Base-by-base conservation (phyloP, 2,113 vertebrate genomes). In the Andinoacara biseriatus region DNA sequence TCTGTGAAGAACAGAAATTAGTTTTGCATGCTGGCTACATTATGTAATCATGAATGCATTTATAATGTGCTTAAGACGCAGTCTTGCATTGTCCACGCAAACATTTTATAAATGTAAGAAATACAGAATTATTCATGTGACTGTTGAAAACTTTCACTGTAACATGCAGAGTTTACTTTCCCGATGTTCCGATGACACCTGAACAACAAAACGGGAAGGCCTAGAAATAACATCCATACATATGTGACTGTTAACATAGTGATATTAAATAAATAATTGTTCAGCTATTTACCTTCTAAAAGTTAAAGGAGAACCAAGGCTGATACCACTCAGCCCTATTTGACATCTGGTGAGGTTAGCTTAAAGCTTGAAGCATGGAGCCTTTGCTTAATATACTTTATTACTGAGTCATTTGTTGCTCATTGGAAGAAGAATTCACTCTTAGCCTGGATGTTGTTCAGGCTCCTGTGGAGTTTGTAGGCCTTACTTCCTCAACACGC, bases 91-190 rank as follows among this genome's bases (percentile, higher is more conserved):
- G 46, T 52, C 24, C 65, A 31, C 1, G 26, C 65, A 72, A 54
- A 76, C 17, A 38, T 83, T 56, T 76, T 8, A 58, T 49, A 13
- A 49, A 18, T 40, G 11, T 74, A 15, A 22, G 46, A 33, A 33
- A 76, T 33, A 76, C 0, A 33, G 77, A 46, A 15, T 38, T 43
- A 26, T 81, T 78, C 74, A 76, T 81, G 22, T 80, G 46, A 76
- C 54, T 72, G 29, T 17, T 24, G 4, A 65, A 59, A n/a, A 33
- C 6, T 43, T 58, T 74, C 6, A 10, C 31, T 58, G 18, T 58
- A 49, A 40, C 1, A 49, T 69, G 22, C 14, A 18, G 22, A 69
- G 63, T 11, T 15, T 40, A 49, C 15, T 24, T 69, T 49, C 5
- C 24, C 26, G 63, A 49, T 40, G 2, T 38, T 24, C 54, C 4